These are phyloP conservation scores for Platichthys stellatus DNA, from an alignment of 2,113 vertebrate species.

Conservation along the genomic window DNA sequence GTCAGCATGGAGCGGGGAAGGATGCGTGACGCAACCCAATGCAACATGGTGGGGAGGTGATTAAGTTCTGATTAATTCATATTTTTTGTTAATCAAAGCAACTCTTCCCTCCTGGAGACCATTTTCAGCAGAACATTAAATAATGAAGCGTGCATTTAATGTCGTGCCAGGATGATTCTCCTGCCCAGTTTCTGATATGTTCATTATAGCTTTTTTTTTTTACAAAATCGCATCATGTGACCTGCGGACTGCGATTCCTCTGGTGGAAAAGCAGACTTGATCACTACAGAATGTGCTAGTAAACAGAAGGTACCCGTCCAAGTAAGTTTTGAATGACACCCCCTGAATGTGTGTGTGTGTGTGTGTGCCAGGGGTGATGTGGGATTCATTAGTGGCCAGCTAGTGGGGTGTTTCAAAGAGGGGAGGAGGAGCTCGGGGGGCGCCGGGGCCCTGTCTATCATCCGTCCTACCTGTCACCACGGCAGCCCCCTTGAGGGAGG, in stretches of 20 bases:
- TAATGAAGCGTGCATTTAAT: constrained; percentile 63
- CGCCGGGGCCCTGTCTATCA: constrained; percentile 73
- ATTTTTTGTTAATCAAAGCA: constrained; percentile 73
- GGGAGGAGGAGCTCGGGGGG: constrained; percentile 29
- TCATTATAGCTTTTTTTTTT: constrained; percentile 21
- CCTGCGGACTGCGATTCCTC: neutral
- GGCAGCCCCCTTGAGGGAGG: constrained; percentile 62
- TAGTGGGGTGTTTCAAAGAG: constrained; percentile 48
- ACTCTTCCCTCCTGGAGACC: constrained; percentile 47
- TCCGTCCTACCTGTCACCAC: constrained; percentile 72
- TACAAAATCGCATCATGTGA: neutral
- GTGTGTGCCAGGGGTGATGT: neutral
- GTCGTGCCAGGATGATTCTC: constrained; percentile 43
- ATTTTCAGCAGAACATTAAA: constrained; percentile 68
- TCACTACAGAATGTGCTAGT: neutral
- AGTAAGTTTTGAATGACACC: constrained; percentile 10
- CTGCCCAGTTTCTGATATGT: constrained; percentile 34
- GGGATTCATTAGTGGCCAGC: constrained; percentile 58
- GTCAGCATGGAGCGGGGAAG: constrained; percentile 20
- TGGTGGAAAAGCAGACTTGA: neutral
- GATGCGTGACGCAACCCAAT: constrained; percentile 64
- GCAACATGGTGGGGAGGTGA: constrained; percentile 60
- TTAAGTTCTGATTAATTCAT: constrained; percentile 75
- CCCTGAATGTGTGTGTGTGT: neutral
- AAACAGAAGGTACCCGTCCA: constrained; percentile 22